These are phyloP conservation scores for Andricus grossulariae DNA, from an alignment of 1,140 invertebrate species.

Conservation along the genomic window DNA sequence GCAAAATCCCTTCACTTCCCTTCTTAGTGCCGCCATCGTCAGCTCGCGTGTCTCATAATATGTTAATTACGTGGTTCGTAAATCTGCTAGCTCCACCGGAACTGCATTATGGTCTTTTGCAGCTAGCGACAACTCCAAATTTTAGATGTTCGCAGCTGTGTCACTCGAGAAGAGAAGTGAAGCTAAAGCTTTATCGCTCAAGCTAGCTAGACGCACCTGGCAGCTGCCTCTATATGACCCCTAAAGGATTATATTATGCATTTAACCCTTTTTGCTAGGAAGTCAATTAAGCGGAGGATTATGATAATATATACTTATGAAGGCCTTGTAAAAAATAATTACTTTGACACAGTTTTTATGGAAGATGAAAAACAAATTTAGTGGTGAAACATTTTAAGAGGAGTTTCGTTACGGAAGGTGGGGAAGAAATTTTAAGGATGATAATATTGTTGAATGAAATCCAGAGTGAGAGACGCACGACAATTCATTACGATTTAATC, in stretches of 20 bases:
- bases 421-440: no score
- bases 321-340: no score
- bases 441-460: no score
- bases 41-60: constrained; percentile 37
- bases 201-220: constrained; percentile 5
- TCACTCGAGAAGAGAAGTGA: constrained; percentile 21
- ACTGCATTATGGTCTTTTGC: constrained; percentile 5
- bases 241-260: background rate
- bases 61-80: constrained; percentile 47
- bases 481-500: no score
- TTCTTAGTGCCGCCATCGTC: constrained; percentile 25
- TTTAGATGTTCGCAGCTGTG: constrained; percentile 24
- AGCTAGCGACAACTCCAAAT: background rate
- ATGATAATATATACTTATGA: background rate
- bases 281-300: constrained; percentile 23
- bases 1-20: constrained; percentile 45
- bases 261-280: background rate
- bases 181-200: background rate
- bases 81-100: background rate
- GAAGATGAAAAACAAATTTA: no score
- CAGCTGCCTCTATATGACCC: background rate
- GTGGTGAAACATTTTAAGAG: no score
- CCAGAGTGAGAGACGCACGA: no score
- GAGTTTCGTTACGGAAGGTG: no score
- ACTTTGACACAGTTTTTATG: no score